Conservation (phyloP, 2,888 invertebrate genomes). For the Zelleria hepariella region DNA sequence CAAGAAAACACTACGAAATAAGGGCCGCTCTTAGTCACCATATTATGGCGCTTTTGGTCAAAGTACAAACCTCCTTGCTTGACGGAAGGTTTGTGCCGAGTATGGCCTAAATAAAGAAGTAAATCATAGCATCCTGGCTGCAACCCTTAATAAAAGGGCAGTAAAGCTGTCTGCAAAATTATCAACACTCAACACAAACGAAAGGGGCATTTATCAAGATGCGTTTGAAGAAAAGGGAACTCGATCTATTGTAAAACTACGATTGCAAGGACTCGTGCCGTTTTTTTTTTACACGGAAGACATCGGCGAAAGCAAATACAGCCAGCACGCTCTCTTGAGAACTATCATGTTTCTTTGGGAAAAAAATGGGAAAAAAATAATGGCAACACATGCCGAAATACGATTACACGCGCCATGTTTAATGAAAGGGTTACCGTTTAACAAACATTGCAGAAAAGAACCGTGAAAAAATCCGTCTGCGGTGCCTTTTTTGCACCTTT, state of each 20-base stretch:
- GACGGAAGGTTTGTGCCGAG: too few species aligned
- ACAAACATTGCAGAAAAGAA: conserved; percentile 41
- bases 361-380: conserved; percentile 32
- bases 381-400: conserved; percentile 69
- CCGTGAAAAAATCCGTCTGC: conserved; percentile 36
- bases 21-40: too few species aligned
- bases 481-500: conserved; percentile 53
- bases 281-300: conserved; percentile 59
- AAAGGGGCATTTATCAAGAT: not conserved
- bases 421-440: conserved; percentile 66
- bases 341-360: conserved; percentile 60
- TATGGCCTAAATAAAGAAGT: too few species aligned
- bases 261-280: conserved; percentile 51
- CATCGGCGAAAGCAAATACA: conserved; percentile 53
- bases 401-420: conserved; percentile 60
- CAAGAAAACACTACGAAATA: too few species aligned
- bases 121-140: not conserved
- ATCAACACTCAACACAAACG: not conserved
- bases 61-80: too few species aligned
- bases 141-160: not conserved
- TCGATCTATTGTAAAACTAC: not conserved
- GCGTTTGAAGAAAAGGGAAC: not conserved
- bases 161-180: not conserved
- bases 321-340: conserved; percentile 63
- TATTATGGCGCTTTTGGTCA: too few species aligned